Evolutionary conservation across 2,113 vertebrate genomes (phyloP), one percentile per base, ranked within the genome.

Genomic region (Oophaga pumilio): DNA sequence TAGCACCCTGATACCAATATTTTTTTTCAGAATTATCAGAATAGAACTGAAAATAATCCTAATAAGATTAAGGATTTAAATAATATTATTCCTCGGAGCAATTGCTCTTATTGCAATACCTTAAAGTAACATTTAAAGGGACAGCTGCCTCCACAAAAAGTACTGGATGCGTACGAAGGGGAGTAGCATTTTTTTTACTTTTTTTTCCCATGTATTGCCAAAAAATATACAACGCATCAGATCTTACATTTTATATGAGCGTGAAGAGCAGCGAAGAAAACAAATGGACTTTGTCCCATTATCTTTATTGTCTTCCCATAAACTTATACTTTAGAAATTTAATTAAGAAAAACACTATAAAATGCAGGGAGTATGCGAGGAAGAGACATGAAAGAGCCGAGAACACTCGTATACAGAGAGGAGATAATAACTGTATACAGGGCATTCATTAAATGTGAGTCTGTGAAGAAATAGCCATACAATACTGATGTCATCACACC

Each of bases 261-360:
- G 17, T 18, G 15, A 71, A 22, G 6, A 33, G 28, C 26, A 73
- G 69, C 14, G 6, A 1, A 17, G 50, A 22, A 50, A 74, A 74
- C 49, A 43, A 20, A 17, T 49, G 71, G 18, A 74, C 71, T 22
- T 17, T 43, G 33, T 74, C 71, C 71, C 71, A 74, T 74, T 49
- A 33, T 74, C 2, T 74, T 74, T 74, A 74, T 50, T 74, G 43
- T 50, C 43, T 74, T 74, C 71, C 71, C 71, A 74, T 74, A 74
- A 74, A 74, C 71, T 10, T 49, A 50, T 22, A 12, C 71, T 74
- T 74, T 50, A 74, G 43, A 74, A 74, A 74, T 74, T 74, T 74
- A 49, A 74, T 74, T 49, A 74, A 74, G 43, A 50, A 74, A 74
- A 50, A 49, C 43, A 69, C 71, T 74, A 74, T 74, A 74, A 74